A percentile compares a stretch with the other conserved stretches of the same genome.
These are phyloP conservation scores for Apeira syringaria DNA, from an alignment of 2,888 invertebrate genomes.

Conservation along the genomic window DNA sequence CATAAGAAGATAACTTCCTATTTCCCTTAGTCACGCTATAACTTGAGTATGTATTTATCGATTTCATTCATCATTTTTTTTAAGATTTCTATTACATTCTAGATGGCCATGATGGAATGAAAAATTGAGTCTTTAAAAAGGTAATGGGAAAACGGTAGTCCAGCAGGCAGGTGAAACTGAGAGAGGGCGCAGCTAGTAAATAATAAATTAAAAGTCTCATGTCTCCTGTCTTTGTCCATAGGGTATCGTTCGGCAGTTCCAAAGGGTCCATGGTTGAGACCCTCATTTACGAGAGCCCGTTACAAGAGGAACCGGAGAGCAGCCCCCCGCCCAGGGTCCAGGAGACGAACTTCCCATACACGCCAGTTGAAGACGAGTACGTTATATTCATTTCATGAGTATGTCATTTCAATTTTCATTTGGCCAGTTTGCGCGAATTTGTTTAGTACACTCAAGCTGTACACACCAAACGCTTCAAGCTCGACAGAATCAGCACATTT, in stretches of 20 bases:
- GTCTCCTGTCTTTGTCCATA: conserved; percentile 60
- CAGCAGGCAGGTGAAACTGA: too few relatives aligned
- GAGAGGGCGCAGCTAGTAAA: too few relatives aligned
- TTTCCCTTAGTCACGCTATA: too few relatives aligned
- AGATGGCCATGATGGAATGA: too few relatives aligned
- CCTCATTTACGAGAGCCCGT: conserved; percentile 93
- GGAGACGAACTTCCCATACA: conserved; percentile 75
- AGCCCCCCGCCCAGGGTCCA: conserved; percentile 83
- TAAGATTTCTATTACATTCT: too few relatives aligned
- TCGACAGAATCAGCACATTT: too few relatives aligned
- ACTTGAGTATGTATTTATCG: too few relatives aligned
- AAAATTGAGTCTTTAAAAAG: too few relatives aligned
- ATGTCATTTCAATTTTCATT: conserved; percentile 62
- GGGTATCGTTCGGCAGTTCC: conserved; percentile 96
- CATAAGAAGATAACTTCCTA: too few relatives aligned
- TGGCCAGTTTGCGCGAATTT: conserved; percentile 40
- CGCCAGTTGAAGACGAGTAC: conserved; percentile 84
- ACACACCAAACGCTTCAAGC: not conserved
- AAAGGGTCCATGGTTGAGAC: conserved; percentile 98
- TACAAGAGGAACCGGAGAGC: conserved; percentile 91
- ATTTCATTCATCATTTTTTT: too few relatives aligned
- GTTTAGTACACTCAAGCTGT: conserved; percentile 1
- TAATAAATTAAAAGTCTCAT: too few relatives aligned
- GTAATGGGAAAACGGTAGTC: too few relatives aligned
- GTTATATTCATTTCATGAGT: conserved; percentile 67